Conservation (phyloP, 2,797 vertebrate genomes). For the Margarornis squamiger region DNA sequence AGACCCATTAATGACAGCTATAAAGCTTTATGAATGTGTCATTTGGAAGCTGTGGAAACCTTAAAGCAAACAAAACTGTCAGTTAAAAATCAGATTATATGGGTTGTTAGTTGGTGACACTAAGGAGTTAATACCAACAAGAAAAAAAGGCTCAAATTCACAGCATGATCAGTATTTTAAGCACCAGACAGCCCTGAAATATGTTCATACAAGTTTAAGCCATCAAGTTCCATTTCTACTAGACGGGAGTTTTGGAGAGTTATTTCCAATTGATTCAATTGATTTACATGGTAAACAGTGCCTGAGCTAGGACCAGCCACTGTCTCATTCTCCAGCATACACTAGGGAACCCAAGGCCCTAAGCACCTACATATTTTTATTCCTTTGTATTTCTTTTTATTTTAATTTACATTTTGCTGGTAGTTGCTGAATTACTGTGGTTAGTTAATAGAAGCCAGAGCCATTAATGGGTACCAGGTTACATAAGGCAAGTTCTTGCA, state of each 20-base stretch:
- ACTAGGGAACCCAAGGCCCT: background rate
- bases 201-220: slow-evolving; percentile 23
- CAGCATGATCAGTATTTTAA: slow-evolving; percentile 12
- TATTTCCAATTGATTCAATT: slow-evolving; percentile 46
- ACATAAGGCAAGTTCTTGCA: background rate
- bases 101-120: background rate
- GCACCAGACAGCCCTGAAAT: slow-evolving; percentile 21
- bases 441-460: background rate
- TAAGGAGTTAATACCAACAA: slow-evolving; percentile 30
- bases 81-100: background rate
- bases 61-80: background rate
- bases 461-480: background rate
- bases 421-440: slow-evolving; percentile 3
- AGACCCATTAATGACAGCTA: background rate
- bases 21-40: background rate
- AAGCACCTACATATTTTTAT: background rate
- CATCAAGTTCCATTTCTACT: slow-evolving; percentile 27
- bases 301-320: background rate
- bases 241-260: slow-evolving; percentile 25
- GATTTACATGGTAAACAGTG: slow-evolving; percentile 42
- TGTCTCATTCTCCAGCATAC: background rate
- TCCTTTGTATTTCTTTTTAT: background rate
- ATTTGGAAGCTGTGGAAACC: background rate
- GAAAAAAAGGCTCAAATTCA: background rate
- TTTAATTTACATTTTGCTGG: background rate